phyloP scores from a whole-genome alignment of 2,888 invertebrate genomes.

The Morinoia aosen region DNA sequence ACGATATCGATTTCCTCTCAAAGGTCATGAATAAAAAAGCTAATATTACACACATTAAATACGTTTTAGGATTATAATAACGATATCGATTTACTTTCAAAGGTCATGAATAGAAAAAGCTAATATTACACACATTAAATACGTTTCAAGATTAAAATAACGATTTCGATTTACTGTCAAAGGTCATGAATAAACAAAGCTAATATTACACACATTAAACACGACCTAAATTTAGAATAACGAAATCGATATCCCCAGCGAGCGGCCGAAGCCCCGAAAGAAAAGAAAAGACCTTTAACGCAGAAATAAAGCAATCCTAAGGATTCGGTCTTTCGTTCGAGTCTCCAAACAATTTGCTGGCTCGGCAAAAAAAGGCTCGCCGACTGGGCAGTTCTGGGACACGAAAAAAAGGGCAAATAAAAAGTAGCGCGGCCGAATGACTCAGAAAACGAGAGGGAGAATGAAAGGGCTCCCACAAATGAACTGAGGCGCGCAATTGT shows the following conservation, averaged over 20 bases:
- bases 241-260: too few relatives aligned
- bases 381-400: neutral
- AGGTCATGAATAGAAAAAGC: too few relatives aligned
- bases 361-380: neutral
- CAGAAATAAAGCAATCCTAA: neutral
- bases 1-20: neutral
- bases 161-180: neutral
- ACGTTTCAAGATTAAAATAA: neutral
- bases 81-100: neutral
- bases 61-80: neutral
- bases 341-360: neutral
- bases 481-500: neutral
- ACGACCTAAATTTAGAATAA: too few relatives aligned
- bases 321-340: slow-evolving; percentile 3
- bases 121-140: too few relatives aligned
- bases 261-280: neutral
- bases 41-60: too few relatives aligned
- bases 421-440: neutral
- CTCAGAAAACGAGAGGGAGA: neutral
- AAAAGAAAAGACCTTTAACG: neutral
- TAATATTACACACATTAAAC: too few relatives aligned
- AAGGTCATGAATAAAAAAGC: too few relatives aligned
- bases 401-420: neutral
- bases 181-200: too few relatives aligned
- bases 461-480: neutral